Base-by-base conservation (phyloP, 2,797 vertebrate genomes). In the Gorsachius magnificus region DNA sequence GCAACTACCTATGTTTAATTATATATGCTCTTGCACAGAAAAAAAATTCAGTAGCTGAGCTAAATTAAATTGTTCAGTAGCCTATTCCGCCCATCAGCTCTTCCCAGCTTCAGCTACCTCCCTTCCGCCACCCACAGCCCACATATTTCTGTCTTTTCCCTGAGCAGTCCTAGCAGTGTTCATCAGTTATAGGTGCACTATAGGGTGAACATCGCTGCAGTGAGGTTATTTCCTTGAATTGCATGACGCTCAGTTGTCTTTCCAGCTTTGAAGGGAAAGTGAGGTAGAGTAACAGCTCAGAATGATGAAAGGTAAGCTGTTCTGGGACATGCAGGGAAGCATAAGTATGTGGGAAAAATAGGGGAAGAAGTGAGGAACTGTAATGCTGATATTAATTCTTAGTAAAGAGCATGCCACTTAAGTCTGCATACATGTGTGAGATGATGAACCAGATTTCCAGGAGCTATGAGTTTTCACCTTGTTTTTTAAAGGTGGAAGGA, bases 1-100 rank as follows among this genome's bases (percentile, higher is more conserved):
- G 70, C 51, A 87, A 26, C 86, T 87, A 38, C 36, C 36, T 96
- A 2, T 71, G 33, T 91, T 93, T 86, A 93, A 77, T 97, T 92
- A 75, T 33, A 53, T 80, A 51, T 83, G 28, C 63, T 4, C 1
- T 28, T 79, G 17, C 21, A 78, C 51, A 63, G 56, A 76, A 76
- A 87, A 77, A 77, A 91, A 63, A 79, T 22, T 46, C 70, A n/a
- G 51, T 56, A 60, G 48, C 74, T 72, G 36, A 85, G n/a, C 57
- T 89, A 45, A 75, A 96, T 92, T 85, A 89, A 76, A 81, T 81
- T 69, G 31, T 87, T 94, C 84, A 81, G 10, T 43, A 75, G 31
- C 51, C 61, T 75, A 28, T 74, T 86, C 66, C 3, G 5, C 60
- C 53, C 70, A 82, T 87, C 56, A 74, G 11, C 16, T 81, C 41